A percentile compares a stretch with the other conserved stretches of the same genome.
phyloP scores from a whole-genome alignment of 1,140 invertebrate species.

The Trinorchestia longiramus region DNA sequence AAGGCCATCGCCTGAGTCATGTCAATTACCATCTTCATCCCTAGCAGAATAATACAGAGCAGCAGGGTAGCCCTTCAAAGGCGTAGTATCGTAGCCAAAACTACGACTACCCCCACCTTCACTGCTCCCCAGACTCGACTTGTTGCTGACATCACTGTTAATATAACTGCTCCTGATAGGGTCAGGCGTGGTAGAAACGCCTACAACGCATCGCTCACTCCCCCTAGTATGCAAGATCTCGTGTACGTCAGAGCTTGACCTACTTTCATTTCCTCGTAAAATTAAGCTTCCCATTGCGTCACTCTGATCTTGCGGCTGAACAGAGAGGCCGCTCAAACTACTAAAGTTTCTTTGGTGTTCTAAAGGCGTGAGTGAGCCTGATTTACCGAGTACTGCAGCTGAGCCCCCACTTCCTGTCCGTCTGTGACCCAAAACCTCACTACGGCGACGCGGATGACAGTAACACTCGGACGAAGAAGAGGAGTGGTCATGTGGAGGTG shows the following conservation, averaged over 20 bases:
- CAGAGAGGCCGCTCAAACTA: background rate
- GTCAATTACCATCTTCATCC: background rate
- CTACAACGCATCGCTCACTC: background rate
- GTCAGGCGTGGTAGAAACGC: background rate
- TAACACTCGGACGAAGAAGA: background rate
- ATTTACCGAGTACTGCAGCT: background rate
- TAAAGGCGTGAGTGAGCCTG: background rate
- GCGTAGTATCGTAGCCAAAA: constrained; percentile 23
- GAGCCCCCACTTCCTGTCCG: constrained; percentile 7
- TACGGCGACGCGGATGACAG: constrained; percentile 3
- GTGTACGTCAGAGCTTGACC: background rate
- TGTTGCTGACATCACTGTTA: background rate
- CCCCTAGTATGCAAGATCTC: background rate
- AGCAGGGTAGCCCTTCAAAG: background rate
- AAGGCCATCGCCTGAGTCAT: background rate
- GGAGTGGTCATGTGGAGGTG: background rate
- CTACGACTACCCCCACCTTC: constrained; percentile 12
- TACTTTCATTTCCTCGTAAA: background rate
- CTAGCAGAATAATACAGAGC: background rate
- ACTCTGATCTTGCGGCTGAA: background rate
- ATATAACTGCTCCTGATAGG: background rate
- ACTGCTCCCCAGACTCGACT: background rate
- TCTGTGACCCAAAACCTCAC: constrained; percentile 2
- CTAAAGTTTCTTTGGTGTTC: background rate
- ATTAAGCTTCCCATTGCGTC: background rate